phyloP scores from a whole-genome alignment of 2,113 vertebrate genomes.

The Isurus oxyrinchus region DNA sequence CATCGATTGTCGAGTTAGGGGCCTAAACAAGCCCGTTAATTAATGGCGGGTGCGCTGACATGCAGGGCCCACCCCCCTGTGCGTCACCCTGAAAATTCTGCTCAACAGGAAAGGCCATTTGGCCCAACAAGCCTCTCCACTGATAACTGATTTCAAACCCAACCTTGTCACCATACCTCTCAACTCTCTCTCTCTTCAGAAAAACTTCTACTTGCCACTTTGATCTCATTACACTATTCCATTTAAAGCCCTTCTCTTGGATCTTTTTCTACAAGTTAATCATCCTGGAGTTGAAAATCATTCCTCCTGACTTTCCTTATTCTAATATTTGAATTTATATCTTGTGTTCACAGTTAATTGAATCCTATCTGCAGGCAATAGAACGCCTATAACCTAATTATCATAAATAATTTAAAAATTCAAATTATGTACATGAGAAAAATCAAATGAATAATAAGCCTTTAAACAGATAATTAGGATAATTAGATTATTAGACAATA shows the following conservation, averaged over 20 bases:
- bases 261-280: neutral
- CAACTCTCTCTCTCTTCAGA: neutral
- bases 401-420: neutral
- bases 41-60: no score
- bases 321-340: neutral
- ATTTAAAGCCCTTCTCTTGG: neutral
- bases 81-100: no score
- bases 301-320: neutral
- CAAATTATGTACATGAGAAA: neutral
- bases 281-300: neutral
- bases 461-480: neutral
- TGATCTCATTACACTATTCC: neutral
- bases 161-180: neutral
- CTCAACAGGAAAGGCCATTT: neutral
- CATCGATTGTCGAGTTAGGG: no score
- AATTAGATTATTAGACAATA: no score
- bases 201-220: neutral
- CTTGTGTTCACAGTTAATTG: neutral
- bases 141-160: neutral
- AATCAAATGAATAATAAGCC: neutral
- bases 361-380: neutral
- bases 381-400: neutral
- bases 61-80: no score
- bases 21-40: no score
- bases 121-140: neutral